Evolutionary conservation across 2,797 vertebrate genomes (phyloP), one percentile per base, ranked within the genome.

Genomic region (Sarcophilus harrisii): DNA sequence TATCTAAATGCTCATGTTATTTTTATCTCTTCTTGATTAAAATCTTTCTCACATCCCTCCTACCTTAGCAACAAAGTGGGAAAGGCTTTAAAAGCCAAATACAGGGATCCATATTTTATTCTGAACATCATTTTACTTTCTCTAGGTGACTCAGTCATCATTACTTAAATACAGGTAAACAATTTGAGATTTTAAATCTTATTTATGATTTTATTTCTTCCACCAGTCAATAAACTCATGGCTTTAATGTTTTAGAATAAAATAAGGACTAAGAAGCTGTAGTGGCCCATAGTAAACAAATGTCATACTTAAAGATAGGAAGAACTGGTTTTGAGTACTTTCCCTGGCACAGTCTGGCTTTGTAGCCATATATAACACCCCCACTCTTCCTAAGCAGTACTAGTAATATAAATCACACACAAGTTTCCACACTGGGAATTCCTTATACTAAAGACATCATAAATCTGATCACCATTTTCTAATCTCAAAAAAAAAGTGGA

Each of bases 21-120:
- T 94, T 94, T 91, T 96, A 94, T 93, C 95, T 96, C 93, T n/a
- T 89, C 94, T 59, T 92, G 24, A 90, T 92, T 94, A 58, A 28
- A 28, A 93, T 91, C 38, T 45, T 90, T 52, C 62, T 4, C 21
- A 27, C 21, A 81, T 81, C n/a, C 18, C 21, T 81, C 24, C 73
- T 27, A 49, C 24, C 10, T 93, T 54, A 92, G 58, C 66, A 91
- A 93, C 45, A 81, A 10, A 24, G 27, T 87, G 38, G 73, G 38
- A 87, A 87, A 9, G 21, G 10, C 38, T 87, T 27, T 87, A 87
- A 87, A 87, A 87, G 38, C 21, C 73, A 87, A 49, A 87, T 0
- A 0, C 45, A 24, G 38, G 21, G 21, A 49, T 87, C 21, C 1
- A 45, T 87, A 49, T 87, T 87, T 87, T 87, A 87, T 87, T 87